Conservation (phyloP, 92 coral and sea anemone species). For the Plumapathes pennacea region DNA sequence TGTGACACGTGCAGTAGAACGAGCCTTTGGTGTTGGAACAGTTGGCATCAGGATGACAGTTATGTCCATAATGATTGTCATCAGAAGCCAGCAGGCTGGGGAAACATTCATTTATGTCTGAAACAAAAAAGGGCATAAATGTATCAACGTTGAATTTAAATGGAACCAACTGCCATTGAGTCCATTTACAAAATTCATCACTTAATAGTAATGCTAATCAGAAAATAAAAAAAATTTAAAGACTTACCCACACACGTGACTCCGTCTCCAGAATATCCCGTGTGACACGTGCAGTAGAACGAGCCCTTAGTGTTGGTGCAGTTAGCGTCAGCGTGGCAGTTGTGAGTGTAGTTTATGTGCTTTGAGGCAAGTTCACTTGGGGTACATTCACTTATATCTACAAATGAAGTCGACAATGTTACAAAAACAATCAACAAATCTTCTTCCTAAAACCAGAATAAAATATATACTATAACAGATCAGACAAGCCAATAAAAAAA, state of each 20-base stretch:
- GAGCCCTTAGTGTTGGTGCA: slow-evolving; percentile 80
- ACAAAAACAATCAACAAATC: too few species aligned
- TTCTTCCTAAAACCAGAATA: too few species aligned
- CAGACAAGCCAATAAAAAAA: too few species aligned
- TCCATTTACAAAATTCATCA: background rate
- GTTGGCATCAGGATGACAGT: slow-evolving; percentile 76
- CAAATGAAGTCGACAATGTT: too few species aligned
- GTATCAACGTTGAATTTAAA: too few species aligned
- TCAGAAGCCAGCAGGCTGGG: slow-evolving; percentile 2
- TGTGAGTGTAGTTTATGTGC: slow-evolving; percentile 47
- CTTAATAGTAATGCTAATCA: background rate
- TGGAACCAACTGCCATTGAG: too few species aligned
- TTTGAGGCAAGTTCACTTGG: slow-evolving; percentile 18
- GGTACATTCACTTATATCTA: slow-evolving; percentile 54
- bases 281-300: slow-evolving; percentile 65
- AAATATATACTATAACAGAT: too few species aligned
- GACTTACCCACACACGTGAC: slow-evolving; percentile 47
- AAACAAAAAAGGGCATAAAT: background rate
- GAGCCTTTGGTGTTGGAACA: slow-evolving; percentile 82
- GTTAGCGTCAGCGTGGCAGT: slow-evolving; percentile 70
- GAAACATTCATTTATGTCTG: slow-evolving; percentile 50
- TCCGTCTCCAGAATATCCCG: slow-evolving; percentile 77
- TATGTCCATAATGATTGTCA: slow-evolving; percentile 42
- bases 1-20: slow-evolving; percentile 74
- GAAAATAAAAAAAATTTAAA: too few species aligned